A percentile compares a stretch with the other conserved stretches of the same genome.
These are phyloP conservation scores for Elgonia sp. DNA, from an alignment of 2,888 invertebrate species.

Conservation along the genomic window DNA sequence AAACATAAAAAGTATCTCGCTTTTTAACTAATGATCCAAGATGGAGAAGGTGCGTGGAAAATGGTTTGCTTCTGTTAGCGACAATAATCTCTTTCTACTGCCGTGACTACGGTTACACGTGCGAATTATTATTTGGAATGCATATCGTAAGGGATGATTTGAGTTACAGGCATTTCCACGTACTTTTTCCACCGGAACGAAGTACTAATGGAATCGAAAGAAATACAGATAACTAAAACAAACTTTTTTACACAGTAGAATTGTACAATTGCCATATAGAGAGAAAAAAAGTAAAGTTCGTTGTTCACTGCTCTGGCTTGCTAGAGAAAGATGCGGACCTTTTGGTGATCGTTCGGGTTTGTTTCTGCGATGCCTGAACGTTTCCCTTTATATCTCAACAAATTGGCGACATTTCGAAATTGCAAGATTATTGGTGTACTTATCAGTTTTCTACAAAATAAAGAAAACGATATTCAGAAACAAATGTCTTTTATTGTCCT, in stretches of 20 bases:
- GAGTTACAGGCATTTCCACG: constrained; percentile 20
- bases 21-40: constrained; percentile 78
- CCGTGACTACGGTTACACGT: too few species aligned
- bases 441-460: constrained; percentile 86
- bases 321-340: constrained; percentile 82
- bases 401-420: constrained; percentile 85
- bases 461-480: constrained; percentile 85
- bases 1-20: constrained; percentile 81
- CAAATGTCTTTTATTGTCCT: too few species aligned
- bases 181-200: constrained; percentile 53
- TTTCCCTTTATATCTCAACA: constrained; percentile 81
- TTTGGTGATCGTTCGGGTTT: constrained; percentile 80
- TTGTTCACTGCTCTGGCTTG: constrained; percentile 85
- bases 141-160: background rate
- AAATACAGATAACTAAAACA: constrained; percentile 62
- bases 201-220: constrained; percentile 71
- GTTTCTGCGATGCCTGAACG: constrained; percentile 77
- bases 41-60: constrained; percentile 41
- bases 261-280: constrained; percentile 84
- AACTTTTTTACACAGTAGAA: constrained; percentile 84
- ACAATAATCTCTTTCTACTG: constrained; percentile 52
- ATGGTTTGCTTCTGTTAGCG: constrained; percentile 18
- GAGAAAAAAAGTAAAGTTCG: constrained; percentile 80
- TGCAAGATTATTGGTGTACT: constrained; percentile 86
- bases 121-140: too few species aligned